Evolutionary conservation across 2,888 invertebrate genomes (phyloP), one percentile per base, ranked within the genome.

Genomic region (Odontomyia ornata): DNA sequence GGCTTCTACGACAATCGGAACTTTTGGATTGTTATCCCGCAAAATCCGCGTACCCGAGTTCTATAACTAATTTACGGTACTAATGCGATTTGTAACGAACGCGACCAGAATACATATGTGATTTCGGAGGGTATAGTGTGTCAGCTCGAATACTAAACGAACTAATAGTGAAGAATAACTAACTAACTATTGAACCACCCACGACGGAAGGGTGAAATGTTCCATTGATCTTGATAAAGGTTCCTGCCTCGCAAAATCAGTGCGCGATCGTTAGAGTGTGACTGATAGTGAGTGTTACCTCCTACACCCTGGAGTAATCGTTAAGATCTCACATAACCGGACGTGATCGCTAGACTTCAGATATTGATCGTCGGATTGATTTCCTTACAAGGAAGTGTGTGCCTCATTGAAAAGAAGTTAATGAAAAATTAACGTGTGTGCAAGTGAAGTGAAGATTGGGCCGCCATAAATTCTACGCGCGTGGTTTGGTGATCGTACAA

Each of bases 191-290:
- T 9, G 36, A 36, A 3, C 3, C 3, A 9, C 5, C 36, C 36
- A 36, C 36, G 36, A 36, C 36, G 36, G 36, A 36, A 36, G 36
- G 36, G 36, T 9, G 36, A 36, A 36, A 36, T 5, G 36, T 36
- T 36, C 36, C 36, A 36, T 36, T 36, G 36, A 36, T 36, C 9
- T 36, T 52, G 52, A 52, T 52, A 18, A 52, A 52, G 52, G 7
- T 15, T 52, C 7, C n/a, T 52, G 52, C 52, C n/a, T 36, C 9
- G 9, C 36, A 52, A 52, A 76, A 72, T 73, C 18, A 60, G 21
- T 25, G 57, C 57, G 57, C 57, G 57, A 23, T 60, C 57, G 57
- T 60, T 60, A 25, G n/a, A 56, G 18, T 60, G 18, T 60, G 57
- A 60, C 57, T 60, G 57, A 60, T 9, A 21, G 57, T 4, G 15